Evolutionary conservation across 2,888 invertebrate species (phyloP).

Genomic region (Stenurella melanura): DNA sequence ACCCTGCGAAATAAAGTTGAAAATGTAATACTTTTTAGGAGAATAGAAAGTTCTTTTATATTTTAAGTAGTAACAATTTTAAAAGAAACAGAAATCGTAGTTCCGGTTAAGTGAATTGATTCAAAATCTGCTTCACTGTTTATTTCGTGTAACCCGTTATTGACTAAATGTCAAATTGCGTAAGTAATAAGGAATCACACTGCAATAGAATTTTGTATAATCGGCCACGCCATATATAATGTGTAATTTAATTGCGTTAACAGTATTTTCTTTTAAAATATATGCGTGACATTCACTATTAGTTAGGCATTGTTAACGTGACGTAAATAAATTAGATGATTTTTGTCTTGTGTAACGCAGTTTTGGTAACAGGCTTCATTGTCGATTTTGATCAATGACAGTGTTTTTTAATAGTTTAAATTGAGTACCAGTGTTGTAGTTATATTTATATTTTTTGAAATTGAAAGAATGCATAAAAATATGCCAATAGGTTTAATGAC

Average conservation of each 20-base stretch:
- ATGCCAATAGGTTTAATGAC: too few relatives aligned
- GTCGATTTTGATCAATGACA: background rate
- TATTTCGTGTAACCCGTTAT: background rate
- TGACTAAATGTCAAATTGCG: background rate
- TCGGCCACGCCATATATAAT: conserved; percentile 5
- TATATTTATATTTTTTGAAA: too few relatives aligned
- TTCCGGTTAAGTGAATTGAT: background rate
- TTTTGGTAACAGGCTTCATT: background rate
- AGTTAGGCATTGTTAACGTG: conserved; percentile 12
- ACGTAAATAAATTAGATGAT: conserved; percentile 15
- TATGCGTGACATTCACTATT: conserved; percentile 20
- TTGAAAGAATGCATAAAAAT: too few relatives aligned
- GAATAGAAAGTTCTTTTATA: too few relatives aligned
- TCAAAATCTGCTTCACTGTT: background rate
- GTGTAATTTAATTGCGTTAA: conserved; percentile 17
- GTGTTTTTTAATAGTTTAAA: background rate
- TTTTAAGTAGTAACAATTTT: too few relatives aligned
- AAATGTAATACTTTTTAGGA: too few relatives aligned
- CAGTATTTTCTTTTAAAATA: background rate
- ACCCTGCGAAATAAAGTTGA: too few relatives aligned
- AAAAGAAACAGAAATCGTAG: background rate
- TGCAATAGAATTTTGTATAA: conserved; percentile 1
- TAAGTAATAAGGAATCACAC: conserved; percentile 4
- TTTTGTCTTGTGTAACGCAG: background rate
- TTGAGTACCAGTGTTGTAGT: background rate